These are phyloP conservation scores for Oreonectes daqikongensis DNA, from an alignment of 2,797 vertebrate species.

Conservation along the genomic window DNA sequence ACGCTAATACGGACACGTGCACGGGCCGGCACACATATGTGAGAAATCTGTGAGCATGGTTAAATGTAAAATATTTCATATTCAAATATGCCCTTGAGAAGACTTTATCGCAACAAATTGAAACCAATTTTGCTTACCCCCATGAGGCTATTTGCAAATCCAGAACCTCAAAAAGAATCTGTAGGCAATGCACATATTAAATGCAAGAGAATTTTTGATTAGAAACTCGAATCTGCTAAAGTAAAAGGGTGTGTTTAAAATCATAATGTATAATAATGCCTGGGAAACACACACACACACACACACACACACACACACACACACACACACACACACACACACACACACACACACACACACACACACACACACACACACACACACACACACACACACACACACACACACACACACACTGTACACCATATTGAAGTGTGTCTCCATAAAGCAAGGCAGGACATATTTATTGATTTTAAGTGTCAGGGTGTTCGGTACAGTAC, in stretches of 20 bases:
- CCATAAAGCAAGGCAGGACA: background rate
- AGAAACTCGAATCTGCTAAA: background rate
- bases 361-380: background rate
- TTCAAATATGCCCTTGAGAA: conserved; percentile 24
- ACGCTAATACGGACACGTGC: background rate
- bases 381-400: background rate
- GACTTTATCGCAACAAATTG: background rate
- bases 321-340: background rate
- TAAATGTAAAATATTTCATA: conserved; percentile 55
- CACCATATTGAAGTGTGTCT: background rate
- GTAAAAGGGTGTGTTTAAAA: background rate
- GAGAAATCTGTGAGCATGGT: conserved; percentile 59
- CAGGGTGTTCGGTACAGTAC: background rate
- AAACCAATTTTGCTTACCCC: background rate
- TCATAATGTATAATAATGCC: background rate
- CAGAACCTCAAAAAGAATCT: background rate
- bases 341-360: background rate
- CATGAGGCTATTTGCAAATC: background rate
- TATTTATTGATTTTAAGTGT: background rate
- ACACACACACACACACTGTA: background rate
- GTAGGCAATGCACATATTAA: background rate
- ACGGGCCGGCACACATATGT: background rate
- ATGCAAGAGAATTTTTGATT: background rate
- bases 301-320: background rate
- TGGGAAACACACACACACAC: background rate